A percentile compares a stretch with the other conserved stretches of the same genome.
Evolutionary conservation across 2,797 vertebrate species (phyloP).

Genomic region (Diceros bicornis): DNA sequence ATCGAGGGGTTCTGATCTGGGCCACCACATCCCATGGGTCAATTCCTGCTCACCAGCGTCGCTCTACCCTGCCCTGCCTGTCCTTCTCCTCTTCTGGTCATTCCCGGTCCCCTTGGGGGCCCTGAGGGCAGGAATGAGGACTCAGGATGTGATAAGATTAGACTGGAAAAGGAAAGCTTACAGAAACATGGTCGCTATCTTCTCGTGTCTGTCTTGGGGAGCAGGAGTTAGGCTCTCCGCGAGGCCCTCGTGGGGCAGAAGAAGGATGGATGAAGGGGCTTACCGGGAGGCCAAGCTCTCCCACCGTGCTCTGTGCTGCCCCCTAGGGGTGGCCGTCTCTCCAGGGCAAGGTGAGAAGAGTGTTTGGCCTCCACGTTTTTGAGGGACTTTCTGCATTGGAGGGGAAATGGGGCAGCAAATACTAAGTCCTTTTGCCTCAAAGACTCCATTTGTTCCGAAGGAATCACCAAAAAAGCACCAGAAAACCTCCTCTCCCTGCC

Average conservation of each 20-base stretch:
- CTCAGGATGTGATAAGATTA: background rate
- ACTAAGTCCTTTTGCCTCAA: background rate
- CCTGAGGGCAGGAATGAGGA: background rate
- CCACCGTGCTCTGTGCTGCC: background rate
- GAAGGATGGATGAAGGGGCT: accelerated
- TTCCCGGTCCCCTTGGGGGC: background rate
- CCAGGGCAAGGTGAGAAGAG: accelerated
- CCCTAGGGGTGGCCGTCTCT: background rate
- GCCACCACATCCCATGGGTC: background rate
- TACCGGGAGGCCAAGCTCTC: background rate
- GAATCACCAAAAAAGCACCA: background rate
- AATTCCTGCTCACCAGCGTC: background rate
- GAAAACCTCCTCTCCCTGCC: background rate
- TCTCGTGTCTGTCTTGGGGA: background rate
- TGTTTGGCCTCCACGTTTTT: accelerated
- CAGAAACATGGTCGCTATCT: background rate
- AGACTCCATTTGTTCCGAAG: background rate
- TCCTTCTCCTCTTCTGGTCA: background rate
- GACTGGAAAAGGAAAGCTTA: background rate
- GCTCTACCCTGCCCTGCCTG: too few species aligned
- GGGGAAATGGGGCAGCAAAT: background rate
- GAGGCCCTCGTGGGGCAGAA: background rate
- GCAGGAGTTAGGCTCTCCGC: background rate
- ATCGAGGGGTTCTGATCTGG: background rate
- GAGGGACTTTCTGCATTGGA: background rate